These are phyloP conservation scores for Takifugu bimaculatus DNA, from an alignment of 2,113 vertebrate species.

Conservation along the genomic window DNA sequence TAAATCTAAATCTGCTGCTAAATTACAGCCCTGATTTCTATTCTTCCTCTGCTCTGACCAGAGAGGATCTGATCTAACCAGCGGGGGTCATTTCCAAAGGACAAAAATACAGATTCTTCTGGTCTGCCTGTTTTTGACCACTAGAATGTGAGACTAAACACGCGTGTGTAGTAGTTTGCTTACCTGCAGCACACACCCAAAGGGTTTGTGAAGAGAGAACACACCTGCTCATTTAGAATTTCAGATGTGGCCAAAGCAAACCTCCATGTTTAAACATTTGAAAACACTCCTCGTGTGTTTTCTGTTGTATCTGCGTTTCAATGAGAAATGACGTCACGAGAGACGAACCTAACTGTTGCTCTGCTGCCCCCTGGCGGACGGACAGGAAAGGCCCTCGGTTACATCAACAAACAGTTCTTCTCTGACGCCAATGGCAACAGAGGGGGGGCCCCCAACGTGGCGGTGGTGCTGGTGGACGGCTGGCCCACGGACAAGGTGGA, in stretches of 20 bases:
- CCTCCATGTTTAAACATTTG: too few relatives aligned
- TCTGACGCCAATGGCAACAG: slow-evolving; percentile 88
- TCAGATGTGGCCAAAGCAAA: too few relatives aligned
- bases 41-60: slow-evolving; percentile 46
- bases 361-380: slow-evolving; percentile 59
- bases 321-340: too few relatives aligned
- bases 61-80: slow-evolving; percentile 45
- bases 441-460: slow-evolving; percentile 87
- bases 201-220: too few relatives aligned
- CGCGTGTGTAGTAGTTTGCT: too few relatives aligned
- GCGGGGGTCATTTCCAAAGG: slow-evolving; percentile 43
- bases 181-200: too few relatives aligned
- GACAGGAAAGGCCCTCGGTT: slow-evolving; percentile 90
- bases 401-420: slow-evolving; percentile 91
- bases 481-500: slow-evolving; percentile 95
- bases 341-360: slow-evolving; percentile 8
- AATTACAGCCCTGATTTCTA: slow-evolving; percentile 67
- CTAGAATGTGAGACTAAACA: too few relatives aligned
- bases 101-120: slow-evolving; percentile 25
- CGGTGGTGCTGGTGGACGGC: slow-evolving; percentile 90
- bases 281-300: too few relatives aligned
- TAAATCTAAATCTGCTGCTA: slow-evolving; percentile 73
- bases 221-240: too few relatives aligned
- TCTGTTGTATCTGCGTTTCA: too few relatives aligned
- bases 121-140: neutral